phyloP scores from a whole-genome alignment of 2,888 invertebrate genomes.

The Pyralis farinalis region DNA sequence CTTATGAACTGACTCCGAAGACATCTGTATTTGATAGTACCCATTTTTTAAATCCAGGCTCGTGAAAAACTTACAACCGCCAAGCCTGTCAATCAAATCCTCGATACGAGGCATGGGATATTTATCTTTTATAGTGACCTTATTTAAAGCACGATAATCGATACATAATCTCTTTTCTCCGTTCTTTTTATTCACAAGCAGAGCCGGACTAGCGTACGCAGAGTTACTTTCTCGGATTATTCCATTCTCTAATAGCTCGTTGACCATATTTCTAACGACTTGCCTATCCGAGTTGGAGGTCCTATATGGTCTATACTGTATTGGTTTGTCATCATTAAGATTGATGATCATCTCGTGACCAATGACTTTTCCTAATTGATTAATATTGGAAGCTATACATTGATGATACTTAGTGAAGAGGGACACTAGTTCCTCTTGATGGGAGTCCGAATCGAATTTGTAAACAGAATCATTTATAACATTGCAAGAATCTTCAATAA shows the following conservation, averaged over 20 bases:
- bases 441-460: conserved; percentile 15
- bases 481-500: no score
- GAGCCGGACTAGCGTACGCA: conserved; percentile 17
- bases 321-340: conserved; percentile 8
- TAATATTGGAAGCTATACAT: no score
- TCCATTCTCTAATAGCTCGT: conserved; percentile 14
- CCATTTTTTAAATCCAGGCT: conserved; percentile 35
- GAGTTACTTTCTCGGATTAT: conserved; percentile 19
- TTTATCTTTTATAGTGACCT: conserved; percentile 19
- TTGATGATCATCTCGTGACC: conserved; percentile 15
- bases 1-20: conserved; percentile 29
- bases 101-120: conserved; percentile 44
- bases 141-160: conserved; percentile 19
- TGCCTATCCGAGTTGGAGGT: conserved; percentile 12
- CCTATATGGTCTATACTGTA: conserved; percentile 18
- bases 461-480: no score
- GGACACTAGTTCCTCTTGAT: no score
- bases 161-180: conserved; percentile 18
- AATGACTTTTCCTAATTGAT: conserved; percentile 16
- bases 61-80: conserved; percentile 28
- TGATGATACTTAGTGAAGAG: no score
- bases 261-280: conserved; percentile 14
- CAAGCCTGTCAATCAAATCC: conserved; percentile 33
- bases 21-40: conserved; percentile 38
- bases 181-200: conserved; percentile 18